Evolutionary conservation across 2,888 invertebrate genomes (phyloP).

Genomic region (Listrodromus nycthemerus): DNA sequence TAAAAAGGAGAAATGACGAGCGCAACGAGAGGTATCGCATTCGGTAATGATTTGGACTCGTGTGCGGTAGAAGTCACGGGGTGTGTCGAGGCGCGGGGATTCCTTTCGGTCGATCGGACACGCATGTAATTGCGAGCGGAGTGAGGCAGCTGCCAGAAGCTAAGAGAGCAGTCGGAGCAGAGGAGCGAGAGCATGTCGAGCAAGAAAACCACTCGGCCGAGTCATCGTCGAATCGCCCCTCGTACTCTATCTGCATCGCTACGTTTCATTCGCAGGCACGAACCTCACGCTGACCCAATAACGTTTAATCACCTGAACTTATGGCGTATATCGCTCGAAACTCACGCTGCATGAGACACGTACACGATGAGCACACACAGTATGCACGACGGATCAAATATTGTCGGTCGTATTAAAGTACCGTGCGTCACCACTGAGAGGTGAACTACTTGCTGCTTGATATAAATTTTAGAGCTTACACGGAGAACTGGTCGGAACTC

Average conservation of each 20-base stretch:
- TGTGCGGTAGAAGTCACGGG: conserved; percentile 61
- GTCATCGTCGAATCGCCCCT: conserved; percentile 55
- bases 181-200: conserved; percentile 16
- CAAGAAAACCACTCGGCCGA: conserved; percentile 62
- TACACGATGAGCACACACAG: not conserved
- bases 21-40: conserved; percentile 22
- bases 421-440: too few relatives aligned
- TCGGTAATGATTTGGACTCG: conserved; percentile 62
- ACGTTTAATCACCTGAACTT: conserved; percentile 41
- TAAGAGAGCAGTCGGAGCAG: conserved; percentile 23
- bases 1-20: conserved; percentile 17
- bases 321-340: not conserved
- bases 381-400: too few relatives aligned
- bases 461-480: too few relatives aligned
- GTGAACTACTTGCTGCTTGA: too few relatives aligned
- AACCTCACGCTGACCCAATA: conserved; percentile 52
- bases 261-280: conserved; percentile 52
- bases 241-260: conserved; percentile 46
- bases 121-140: conserved; percentile 67
- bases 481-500: too few relatives aligned
- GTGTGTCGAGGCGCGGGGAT: conserved; percentile 66
- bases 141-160: conserved; percentile 51
- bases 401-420: too few relatives aligned
- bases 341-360: not conserved
- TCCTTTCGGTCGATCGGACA: conserved; percentile 69